phyloP scores from a whole-genome alignment of 1,140 invertebrate genomes.

The Chironomus striatipennis region DNA sequence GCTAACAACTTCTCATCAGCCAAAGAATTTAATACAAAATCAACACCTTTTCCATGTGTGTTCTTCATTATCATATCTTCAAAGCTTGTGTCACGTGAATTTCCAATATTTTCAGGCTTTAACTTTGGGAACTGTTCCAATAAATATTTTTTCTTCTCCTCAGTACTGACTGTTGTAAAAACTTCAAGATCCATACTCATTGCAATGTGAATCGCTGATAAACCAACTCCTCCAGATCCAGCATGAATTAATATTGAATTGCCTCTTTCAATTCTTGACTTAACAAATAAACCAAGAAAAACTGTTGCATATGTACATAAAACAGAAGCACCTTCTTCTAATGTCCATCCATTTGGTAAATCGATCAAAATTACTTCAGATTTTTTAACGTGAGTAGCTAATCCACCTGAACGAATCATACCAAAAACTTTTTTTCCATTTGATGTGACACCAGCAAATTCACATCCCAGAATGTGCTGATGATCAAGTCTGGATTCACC shows the following conservation, averaged over 20 bases:
- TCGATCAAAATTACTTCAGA: conserved; percentile 38
- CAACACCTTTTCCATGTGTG: conserved; percentile 42
- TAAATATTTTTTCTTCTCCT: conserved; percentile 39
- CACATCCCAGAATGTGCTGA: conserved; percentile 57
- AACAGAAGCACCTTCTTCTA: conserved; percentile 52
- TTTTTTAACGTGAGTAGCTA: conserved; percentile 31
- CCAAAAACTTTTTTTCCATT: conserved; percentile 38
- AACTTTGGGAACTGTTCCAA: conserved; percentile 35
- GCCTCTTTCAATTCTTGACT: conserved; percentile 64
- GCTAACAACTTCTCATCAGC: conserved; percentile 46
- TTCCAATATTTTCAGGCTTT: conserved; percentile 41
- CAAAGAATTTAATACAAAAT: conserved; percentile 55
- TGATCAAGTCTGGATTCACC: conserved; percentile 44
- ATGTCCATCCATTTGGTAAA: conserved; percentile 48
- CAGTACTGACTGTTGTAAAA: conserved; percentile 47
- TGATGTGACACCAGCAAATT: conserved; percentile 42
- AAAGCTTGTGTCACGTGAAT: conserved; percentile 47
- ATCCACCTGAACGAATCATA: neutral
- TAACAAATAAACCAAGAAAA: conserved; percentile 48
- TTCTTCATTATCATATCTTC: conserved; percentile 44
- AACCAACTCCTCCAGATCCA: conserved; percentile 65
- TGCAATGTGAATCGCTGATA: conserved; percentile 61
- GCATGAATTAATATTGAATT: conserved; percentile 59
- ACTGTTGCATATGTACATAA: conserved; percentile 51
- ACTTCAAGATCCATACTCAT: conserved; percentile 48